phyloP scores from a whole-genome alignment of 2,888 invertebrate species.

The Campopleginae sp. region DNA sequence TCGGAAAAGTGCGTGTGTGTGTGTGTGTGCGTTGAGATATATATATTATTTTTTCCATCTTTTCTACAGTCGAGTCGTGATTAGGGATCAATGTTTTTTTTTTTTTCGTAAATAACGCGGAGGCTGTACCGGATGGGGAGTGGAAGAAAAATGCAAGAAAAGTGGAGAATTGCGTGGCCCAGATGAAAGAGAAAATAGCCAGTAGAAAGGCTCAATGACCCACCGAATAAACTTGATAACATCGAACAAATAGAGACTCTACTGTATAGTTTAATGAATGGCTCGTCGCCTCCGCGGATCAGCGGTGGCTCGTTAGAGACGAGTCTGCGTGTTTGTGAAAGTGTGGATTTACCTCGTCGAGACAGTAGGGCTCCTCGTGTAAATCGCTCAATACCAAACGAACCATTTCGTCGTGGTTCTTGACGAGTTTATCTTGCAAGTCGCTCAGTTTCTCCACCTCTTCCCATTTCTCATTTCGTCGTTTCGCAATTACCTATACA shows the following conservation, averaged over 20 bases:
- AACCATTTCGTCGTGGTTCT: constrained; percentile 88
- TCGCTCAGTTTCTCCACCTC: constrained; percentile 89
- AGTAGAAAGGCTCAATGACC: neutral
- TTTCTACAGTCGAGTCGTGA: constrained; percentile 14
- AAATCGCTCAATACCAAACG: constrained; percentile 88
- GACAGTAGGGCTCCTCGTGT: constrained; percentile 88
- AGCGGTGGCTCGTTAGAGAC: neutral
- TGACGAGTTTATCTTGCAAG: constrained; percentile 88
- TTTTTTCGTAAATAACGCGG: no score
- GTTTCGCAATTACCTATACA: constrained; percentile 89
- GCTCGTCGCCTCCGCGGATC: constrained; percentile 10
- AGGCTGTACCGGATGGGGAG: neutral
- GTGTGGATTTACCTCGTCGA: constrained; percentile 86
- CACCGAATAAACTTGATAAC: neutral
- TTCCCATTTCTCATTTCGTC: constrained; percentile 87
- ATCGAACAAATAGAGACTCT: neutral
- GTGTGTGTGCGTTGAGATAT: constrained; percentile 10
- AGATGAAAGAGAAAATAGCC: neutral
- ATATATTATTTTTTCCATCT: constrained; percentile 15
- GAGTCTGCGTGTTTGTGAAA: neutral
- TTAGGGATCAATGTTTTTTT: neutral
- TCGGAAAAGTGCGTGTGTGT: neutral
- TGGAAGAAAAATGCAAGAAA: no score
- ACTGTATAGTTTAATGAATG: constrained; percentile 38
- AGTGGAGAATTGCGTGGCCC: neutral